Percentiles rank a stretch among this genome's conserved stretches.
Evolutionary conservation across 2,797 vertebrate species (phyloP).

Genomic region (Delichon dasypus): DNA sequence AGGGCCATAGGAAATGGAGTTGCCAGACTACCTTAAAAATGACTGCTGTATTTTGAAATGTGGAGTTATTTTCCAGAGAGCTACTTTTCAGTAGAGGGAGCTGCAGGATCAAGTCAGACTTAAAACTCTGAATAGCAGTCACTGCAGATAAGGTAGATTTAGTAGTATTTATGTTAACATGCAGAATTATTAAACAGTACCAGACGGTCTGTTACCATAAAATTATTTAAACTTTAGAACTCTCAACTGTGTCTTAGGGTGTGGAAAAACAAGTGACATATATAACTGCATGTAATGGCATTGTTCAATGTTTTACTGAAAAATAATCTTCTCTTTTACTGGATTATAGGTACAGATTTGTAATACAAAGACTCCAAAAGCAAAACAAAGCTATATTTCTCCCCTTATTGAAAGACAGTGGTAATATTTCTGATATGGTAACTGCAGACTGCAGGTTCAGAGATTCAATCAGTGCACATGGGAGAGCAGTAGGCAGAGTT

Average conservation of each 20-base stretch:
- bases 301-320: background rate
- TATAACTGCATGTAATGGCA: background rate
- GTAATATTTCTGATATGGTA: background rate
- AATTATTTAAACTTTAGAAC: slow-evolving; percentile 27
- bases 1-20: background rate
- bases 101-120: slow-evolving; percentile 54
- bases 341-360: slow-evolving; percentile 3
- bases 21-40: slow-evolving; percentile 47
- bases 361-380: background rate
- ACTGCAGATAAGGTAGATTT: slow-evolving; percentile 26
- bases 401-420: background rate
- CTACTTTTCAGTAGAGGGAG: slow-evolving; percentile 71
- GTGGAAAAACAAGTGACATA: background rate
- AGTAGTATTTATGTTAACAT: slow-evolving; percentile 13
- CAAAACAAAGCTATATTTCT: slow-evolving; percentile 24
- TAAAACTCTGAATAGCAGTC: background rate
- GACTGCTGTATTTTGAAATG: background rate
- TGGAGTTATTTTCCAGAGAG: background rate
- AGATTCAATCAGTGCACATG: background rate
- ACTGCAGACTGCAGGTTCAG: background rate
- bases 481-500: background rate
- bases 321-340: background rate
- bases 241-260: background rate
- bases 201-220: background rate
- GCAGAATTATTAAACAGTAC: slow-evolving; percentile 19